Conservation (phyloP, 2,888 invertebrate genomes). For the Hipparchia sbordonii region DNA sequence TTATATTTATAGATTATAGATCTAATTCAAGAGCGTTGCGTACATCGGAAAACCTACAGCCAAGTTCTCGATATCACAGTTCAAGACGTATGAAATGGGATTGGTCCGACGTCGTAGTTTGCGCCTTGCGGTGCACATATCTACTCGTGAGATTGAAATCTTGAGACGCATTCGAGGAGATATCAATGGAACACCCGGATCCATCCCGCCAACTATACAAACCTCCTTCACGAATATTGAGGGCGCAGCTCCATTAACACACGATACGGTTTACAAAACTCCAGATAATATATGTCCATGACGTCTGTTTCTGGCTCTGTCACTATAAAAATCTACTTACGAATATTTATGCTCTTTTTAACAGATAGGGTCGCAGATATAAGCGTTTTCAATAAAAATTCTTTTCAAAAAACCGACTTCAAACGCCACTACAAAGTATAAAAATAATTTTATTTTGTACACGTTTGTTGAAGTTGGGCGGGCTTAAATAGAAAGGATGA, state of each 20-base stretch:
- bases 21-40: background rate
- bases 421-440: no score
- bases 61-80: no score
- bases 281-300: background rate
- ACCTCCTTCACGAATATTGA: constrained; percentile 39
- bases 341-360: no score
- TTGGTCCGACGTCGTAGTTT: constrained; percentile 33
- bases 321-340: no score
- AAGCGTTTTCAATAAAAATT: no score
- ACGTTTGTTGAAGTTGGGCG: no score
- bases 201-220: constrained; percentile 30
- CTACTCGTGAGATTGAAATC: constrained; percentile 37
- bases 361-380: no score
- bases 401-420: no score
- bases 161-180: constrained; percentile 34
- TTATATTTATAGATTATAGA: no score
- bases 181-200: constrained; percentile 34
- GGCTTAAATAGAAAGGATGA: no score
- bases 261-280: constrained; percentile 1
- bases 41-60: background rate
- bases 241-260: constrained; percentile 19
- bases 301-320: no score
- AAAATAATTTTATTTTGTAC: no score
- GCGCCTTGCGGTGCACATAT: constrained; percentile 22
- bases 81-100: constrained; percentile 25